Evolutionary conservation across 1,140 invertebrate species (phyloP).

Genomic region (Rhynchophorus ferrugineus): DNA sequence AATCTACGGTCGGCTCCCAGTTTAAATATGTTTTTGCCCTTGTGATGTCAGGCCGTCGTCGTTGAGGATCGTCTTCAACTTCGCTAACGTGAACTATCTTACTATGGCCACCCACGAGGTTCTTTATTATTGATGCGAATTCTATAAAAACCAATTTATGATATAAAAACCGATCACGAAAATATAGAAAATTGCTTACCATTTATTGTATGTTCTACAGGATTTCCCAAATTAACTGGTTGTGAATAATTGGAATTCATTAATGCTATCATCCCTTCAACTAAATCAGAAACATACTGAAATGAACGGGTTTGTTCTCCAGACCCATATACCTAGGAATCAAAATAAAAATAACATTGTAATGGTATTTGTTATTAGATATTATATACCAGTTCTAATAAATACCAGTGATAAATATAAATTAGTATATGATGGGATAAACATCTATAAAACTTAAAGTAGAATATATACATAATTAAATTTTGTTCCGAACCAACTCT

Average conservation of each 20-base stretch:
- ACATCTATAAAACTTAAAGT: too few species aligned
- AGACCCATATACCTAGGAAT: conserved; percentile 79
- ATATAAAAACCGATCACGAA: too few species aligned
- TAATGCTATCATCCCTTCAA: conserved; percentile 85
- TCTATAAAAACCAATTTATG: conserved; percentile 50
- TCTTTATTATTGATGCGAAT: conserved; percentile 89
- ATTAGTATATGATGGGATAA: too few species aligned
- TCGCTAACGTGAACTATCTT: conserved; percentile 73
- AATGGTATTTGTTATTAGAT: too few species aligned
- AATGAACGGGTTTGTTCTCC: conserved; percentile 96
- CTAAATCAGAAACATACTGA: conserved; percentile 95
- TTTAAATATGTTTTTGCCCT: conserved; percentile 77
- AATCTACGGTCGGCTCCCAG: conserved; percentile 89
- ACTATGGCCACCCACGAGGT: conserved; percentile 77
- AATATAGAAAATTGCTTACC: conserved; percentile 50
- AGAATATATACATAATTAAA: too few species aligned
- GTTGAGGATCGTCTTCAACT: conserved; percentile 93
- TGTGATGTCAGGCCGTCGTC: conserved; percentile 86
- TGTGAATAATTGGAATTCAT: conserved; percentile 92
- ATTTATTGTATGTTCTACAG: conserved; percentile 93
- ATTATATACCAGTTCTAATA: too few species aligned
- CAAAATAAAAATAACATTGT: neutral
- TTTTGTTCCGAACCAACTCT: too few species aligned
- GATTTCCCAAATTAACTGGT: conserved; percentile 97
- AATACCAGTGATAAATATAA: too few species aligned